Conservation (phyloP, 2,113 vertebrate species). For the Nematolebias whitei region DNA sequence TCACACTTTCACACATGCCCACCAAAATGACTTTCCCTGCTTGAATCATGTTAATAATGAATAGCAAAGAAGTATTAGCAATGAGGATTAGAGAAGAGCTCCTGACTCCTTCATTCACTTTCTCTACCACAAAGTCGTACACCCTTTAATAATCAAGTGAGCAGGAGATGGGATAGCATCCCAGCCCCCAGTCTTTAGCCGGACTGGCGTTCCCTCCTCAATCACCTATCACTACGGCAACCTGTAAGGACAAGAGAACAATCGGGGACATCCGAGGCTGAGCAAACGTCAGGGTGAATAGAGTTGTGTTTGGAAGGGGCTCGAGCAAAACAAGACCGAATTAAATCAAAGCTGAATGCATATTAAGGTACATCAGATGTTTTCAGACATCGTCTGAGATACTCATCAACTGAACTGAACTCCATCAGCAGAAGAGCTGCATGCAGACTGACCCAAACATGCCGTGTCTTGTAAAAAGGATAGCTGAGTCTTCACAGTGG, state of each 20-base stretch:
- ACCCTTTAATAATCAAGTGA: constrained; percentile 38
- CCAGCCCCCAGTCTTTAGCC: constrained; percentile 50
- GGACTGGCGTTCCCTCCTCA: constrained; percentile 43
- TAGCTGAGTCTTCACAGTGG: constrained; percentile 30
- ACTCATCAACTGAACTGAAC: constrained; percentile 5
- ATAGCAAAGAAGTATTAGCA: constrained; percentile 48
- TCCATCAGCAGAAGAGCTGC: constrained; percentile 9
- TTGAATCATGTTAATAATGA: constrained; percentile 51
- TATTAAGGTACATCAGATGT: not conserved
- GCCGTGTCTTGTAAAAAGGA: constrained; percentile 28
- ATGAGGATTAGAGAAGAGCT: constrained; percentile 30
- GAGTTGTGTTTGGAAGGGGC: constrained; percentile 5
- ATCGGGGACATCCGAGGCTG: constrained; percentile 27
- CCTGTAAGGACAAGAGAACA: constrained; percentile 21
- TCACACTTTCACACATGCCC: constrained; percentile 13
- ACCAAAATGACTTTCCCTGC: constrained; percentile 20
- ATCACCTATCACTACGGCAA: constrained; percentile 48
- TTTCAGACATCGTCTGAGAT: constrained; percentile 18
- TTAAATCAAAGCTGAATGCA: not conserved
- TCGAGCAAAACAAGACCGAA: not conserved
- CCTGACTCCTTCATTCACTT: constrained; percentile 4
- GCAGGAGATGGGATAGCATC: constrained; percentile 33
- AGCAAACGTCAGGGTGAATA: constrained; percentile 19
- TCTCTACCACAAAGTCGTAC: constrained; percentile 24
- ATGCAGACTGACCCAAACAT: constrained; percentile 30